These are phyloP conservation scores for Erithacus rubecula DNA, from an alignment of 2,797 vertebrate species.

Conservation along the genomic window DNA sequence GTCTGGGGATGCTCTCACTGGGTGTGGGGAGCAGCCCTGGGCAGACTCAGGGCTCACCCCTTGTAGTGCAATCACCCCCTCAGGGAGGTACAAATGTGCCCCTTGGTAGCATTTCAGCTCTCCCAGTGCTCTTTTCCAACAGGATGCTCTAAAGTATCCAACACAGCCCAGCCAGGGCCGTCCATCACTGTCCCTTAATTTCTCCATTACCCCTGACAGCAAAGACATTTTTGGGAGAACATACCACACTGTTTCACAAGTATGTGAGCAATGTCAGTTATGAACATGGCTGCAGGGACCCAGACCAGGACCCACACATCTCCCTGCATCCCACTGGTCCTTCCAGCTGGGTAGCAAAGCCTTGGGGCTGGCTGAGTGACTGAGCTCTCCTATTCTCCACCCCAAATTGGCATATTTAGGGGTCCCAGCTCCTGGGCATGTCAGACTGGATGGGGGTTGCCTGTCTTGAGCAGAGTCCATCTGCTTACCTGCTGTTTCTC, in stretches of 20 bases:
- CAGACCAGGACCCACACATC: background rate
- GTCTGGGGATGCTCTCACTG: rapidly evolving
- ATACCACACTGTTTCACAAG: rapidly evolving
- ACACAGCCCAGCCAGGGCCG: background rate
- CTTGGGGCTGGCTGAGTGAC: background rate
- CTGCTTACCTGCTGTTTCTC: background rate
- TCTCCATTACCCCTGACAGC: background rate
- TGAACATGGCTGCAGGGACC: background rate
- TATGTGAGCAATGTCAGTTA: background rate
- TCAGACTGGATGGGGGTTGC: background rate
- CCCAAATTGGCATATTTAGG: background rate
- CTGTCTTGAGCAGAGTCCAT: background rate
- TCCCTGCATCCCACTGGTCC: background rate
- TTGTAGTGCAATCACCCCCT: background rate
- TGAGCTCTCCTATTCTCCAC: background rate
- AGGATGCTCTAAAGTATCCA: background rate
- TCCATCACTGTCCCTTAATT: rapidly evolving
- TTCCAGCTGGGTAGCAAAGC: background rate
- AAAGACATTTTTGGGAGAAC: background rate
- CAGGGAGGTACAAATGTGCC: background rate
- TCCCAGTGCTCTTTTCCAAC: background rate
- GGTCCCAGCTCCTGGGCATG: background rate
- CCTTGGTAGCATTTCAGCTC: background rate
- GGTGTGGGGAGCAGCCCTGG: background rate
- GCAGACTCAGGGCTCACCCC: background rate